A percentile compares a stretch with the other conserved stretches of the same genome.
Evolutionary conservation across 2,797 vertebrate genomes (phyloP).

Genomic region (Oreochromis mossambicus): DNA sequence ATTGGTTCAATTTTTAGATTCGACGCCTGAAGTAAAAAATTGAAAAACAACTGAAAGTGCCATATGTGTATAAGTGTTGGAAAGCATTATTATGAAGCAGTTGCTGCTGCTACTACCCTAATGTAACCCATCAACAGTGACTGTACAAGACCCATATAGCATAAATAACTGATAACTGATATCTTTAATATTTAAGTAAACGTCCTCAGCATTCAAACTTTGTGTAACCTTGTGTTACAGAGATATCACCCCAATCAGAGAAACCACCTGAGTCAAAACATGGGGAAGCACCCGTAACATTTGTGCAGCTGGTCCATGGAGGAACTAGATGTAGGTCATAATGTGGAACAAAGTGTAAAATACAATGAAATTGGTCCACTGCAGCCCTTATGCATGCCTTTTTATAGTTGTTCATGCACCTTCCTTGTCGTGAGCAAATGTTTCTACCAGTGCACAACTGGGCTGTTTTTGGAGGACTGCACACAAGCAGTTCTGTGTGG

Average conservation of each 20-base stretch:
- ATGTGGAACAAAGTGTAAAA: background rate
- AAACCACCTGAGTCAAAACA: background rate
- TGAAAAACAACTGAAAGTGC: background rate
- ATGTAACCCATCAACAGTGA: background rate
- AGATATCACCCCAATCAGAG: background rate
- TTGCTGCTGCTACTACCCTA: background rate
- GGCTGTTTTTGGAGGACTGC: background rate
- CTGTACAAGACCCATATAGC: background rate
- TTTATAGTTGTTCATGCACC: background rate
- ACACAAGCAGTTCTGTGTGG: background rate
- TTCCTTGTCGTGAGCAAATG: background rate
- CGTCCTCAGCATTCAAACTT: background rate
- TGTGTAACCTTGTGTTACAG: background rate
- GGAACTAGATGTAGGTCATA: background rate
- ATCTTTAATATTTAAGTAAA: background rate
- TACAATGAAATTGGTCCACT: background rate
- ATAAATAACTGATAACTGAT: background rate
- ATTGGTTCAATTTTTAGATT: background rate
- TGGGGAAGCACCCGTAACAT: background rate
- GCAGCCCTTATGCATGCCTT: background rate
- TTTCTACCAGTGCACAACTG: background rate
- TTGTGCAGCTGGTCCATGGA: background rate
- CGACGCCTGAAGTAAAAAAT: background rate
- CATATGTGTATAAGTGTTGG: background rate
- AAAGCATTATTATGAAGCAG: background rate